Base-by-base conservation (phyloP, 2,888 invertebrate species). In the Euplagia quadripunctaria region DNA sequence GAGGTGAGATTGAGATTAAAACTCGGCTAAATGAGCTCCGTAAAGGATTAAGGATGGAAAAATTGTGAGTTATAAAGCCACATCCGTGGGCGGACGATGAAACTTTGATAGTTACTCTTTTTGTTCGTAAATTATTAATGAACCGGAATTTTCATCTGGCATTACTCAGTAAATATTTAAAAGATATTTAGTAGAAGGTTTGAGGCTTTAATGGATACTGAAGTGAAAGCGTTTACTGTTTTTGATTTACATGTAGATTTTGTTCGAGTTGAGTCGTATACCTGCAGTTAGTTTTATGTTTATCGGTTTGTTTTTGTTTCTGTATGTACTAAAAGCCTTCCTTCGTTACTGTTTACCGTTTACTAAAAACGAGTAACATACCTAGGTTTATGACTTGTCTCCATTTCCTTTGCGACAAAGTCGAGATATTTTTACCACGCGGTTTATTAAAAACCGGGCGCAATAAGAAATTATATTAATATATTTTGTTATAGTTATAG, bases 1-100 rank as follows among this genome's bases (percentile, higher is more conserved):
- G 95, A 95, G 95, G 94, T 94, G 94, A 92, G 94, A 94, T 94
- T 93, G 94, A 93, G 94, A 95, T 95, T 95, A 95, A 95, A 95
- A 94, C 92, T 94, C 93, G 92, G 90, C 88, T 91, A 92, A 93
- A 94, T 94, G 93, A 93, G 93, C 90, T 91, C 87, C 89, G 90
- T 89, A 91, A 93, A 92, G 93, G 93, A 92, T 94, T 93, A 91
- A 88, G 89, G 88, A 83, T 82, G 89, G 88, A 89, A 90, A 91
- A 90, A 90, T 88, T 86, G 84, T 79, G 86, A 88, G 86, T 87
- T 87, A 83, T 84, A 86, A 86, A 87, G 85, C 86, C 88, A 84
- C 86, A 85, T 85, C 87, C 83, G 82, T 74, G 79, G 79, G 82
- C 82, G 72, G 74, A 74, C 82, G 82, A 74, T 79, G 86, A 80